Evolutionary conservation across 2,797 vertebrate genomes (phyloP), one percentile per base, ranked within the genome.

Genomic region (Eurystomus glaucurus): DNA sequence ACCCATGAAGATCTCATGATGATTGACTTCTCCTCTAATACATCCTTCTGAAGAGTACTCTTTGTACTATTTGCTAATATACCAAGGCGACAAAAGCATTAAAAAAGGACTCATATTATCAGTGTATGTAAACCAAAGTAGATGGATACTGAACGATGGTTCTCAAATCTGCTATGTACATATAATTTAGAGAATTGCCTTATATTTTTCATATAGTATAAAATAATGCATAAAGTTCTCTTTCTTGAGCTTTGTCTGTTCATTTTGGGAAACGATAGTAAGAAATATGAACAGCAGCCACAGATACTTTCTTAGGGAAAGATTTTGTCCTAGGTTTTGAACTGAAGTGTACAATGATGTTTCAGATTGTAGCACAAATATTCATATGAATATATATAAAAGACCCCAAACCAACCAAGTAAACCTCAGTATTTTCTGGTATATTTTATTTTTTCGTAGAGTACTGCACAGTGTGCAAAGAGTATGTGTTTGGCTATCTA

Each of bases 311-410:
- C 25, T 55, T 62, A 51, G 6, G 8, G 13, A 83, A 86, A 58
- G 3, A 29, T 58, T 78, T 85, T 85, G 15, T 72, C 15, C 23
- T 58, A 26, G 6, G 22, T 78, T 70, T 8, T 88, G 72, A 85
- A 75, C 26, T 65, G 28, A 50, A 81, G 20, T 35, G 3, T 74
- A 52, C 8, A 71, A 13, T 8, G 14, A 45, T 13, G 5, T 61
- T 95, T 91, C 61, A 61, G 16, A 62, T 37, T 85, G 18, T 17
- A 85, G 11, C 17, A 83, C 18, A 88, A 88, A 46, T 68, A 70
- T 64, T 81, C 29, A 45, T 50, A 65, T 33, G 8, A 83, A 46
- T 77, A 45, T 17, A 23, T 17, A n/a, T 14, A 50, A 75, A 78
- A 78, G 43, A 69, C 2, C 8, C 14, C 7, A 78, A 86, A 54